Base-by-base conservation (phyloP, 2,113 vertebrate species). In the Nibea albiflora region DNA sequence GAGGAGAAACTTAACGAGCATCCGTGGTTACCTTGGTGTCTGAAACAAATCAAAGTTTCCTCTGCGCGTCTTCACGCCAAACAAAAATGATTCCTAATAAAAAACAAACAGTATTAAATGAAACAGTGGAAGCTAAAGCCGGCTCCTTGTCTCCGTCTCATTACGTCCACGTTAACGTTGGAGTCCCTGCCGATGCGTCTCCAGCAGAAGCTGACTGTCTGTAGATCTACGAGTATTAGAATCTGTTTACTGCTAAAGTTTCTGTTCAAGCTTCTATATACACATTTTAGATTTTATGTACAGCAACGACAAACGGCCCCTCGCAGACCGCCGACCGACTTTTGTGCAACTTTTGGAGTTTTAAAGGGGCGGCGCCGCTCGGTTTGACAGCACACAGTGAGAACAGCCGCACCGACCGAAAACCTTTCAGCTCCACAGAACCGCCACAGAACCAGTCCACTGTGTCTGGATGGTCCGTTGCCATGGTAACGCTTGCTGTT, bases 181-280 rank as follows among this genome's bases (percentile, higher is more conserved):
- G 7, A 66, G 75, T 87, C 82, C 88, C 88, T 85, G 85, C 78
- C 60, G 53, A 78, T 52, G 67, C 24, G 2, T 35, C 11, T 14
- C 4, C 52, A 35, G 47, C 74, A 66, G 62, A 69, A 67, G 31
- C 73, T 19, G 31, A 46, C 64, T 57, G 39, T 65, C 49, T 62
- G 65, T 62, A 62, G 73, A 39, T n/a, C 62, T 68, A 66, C 22
- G 9, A n/a, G 10, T 22, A 71, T 84, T 73, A 87, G 60, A 88
- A 81, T 78, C 61, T 47, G 82, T 71, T 66, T 62, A 11, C 76
- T 46, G 76, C 65, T 85, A 76, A 77, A 68, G 67, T 54, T 60
- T 81, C 78, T 75, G 5, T 65, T 74, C 57, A 42, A 76, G 82
- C 68, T 78, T 74, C 72, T 87, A 89, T 83, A n/a, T 87, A 87